These are phyloP conservation scores for Caenorhabditis macrosperma DNA, from an alignment of 2,888 invertebrate genomes.

Conservation along the genomic window DNA sequence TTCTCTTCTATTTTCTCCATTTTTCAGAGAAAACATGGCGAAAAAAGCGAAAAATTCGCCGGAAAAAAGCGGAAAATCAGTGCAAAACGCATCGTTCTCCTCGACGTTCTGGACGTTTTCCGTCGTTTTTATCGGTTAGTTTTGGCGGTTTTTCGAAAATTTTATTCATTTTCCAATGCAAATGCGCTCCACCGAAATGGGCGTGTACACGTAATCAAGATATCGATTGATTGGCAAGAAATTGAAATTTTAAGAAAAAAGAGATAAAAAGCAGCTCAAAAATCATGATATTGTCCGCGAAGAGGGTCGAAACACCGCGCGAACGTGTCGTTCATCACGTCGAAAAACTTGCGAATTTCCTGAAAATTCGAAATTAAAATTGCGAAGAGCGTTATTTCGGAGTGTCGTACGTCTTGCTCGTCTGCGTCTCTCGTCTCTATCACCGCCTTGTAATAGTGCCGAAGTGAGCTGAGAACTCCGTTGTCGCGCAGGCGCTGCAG, in stretches of 20 bases:
- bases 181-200: not conserved
- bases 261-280: constrained; percentile 9
- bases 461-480: constrained; percentile 61
- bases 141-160: not conserved
- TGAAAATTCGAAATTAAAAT: too few species aligned
- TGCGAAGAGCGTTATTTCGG: not conserved
- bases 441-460: constrained; percentile 64
- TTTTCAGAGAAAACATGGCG: constrained; percentile 9
- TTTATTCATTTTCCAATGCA: constrained; percentile 1
- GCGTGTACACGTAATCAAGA: not conserved
- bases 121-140: constrained; percentile 20
- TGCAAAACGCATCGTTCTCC: not conserved
- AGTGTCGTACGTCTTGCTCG: constrained; percentile 37
- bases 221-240: constrained; percentile 4
- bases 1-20: not conserved
- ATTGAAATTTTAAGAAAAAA: not conserved
- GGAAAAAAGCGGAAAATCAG: not conserved
- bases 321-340: constrained; percentile 65
- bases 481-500: constrained; percentile 65
- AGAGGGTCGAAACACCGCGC: constrained; percentile 66
- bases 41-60: constrained; percentile 20
- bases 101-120: constrained; percentile 2
- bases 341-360: constrained; percentile 66
- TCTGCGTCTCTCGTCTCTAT: constrained; percentile 57
- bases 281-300: constrained; percentile 56